phyloP scores from a whole-genome alignment of 2,113 vertebrate species.

The Anthoscopus minutus region DNA sequence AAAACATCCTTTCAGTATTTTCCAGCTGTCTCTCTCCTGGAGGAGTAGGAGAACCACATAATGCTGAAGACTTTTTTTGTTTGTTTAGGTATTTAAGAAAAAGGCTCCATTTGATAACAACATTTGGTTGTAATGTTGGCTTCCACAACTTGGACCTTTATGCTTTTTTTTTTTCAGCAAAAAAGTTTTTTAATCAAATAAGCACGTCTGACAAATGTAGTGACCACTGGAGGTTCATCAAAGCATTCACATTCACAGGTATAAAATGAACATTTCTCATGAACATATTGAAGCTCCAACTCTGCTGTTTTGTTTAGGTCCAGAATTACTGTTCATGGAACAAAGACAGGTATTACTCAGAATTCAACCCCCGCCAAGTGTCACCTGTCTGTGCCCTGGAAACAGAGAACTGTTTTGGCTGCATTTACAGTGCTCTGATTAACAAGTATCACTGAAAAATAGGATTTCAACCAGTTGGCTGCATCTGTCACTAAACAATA shows the following conservation, averaged over 20 bases:
- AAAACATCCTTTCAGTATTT: not conserved
- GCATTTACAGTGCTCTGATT: not conserved
- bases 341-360: not conserved
- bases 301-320: not conserved
- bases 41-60: not conserved
- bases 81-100: not conserved
- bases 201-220: not conserved
- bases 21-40: not conserved
- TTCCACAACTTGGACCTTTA: not conserved
- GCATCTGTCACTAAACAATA: not conserved
- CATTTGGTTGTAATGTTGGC: not conserved
- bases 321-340: not conserved
- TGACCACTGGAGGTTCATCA: not conserved
- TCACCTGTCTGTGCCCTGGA: not conserved
- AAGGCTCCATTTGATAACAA: not conserved
- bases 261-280: not conserved
- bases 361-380: not conserved
- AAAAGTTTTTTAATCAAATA: not conserved
- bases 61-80: not conserved
- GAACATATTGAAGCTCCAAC: not conserved
- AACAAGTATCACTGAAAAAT: not conserved
- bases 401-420: not conserved
- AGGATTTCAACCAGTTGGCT: not conserved
- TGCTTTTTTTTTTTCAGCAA: not conserved
- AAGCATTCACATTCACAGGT: not conserved